Conservation (phyloP, 1,140 invertebrate species). For the Asbolus verrucosus region DNA sequence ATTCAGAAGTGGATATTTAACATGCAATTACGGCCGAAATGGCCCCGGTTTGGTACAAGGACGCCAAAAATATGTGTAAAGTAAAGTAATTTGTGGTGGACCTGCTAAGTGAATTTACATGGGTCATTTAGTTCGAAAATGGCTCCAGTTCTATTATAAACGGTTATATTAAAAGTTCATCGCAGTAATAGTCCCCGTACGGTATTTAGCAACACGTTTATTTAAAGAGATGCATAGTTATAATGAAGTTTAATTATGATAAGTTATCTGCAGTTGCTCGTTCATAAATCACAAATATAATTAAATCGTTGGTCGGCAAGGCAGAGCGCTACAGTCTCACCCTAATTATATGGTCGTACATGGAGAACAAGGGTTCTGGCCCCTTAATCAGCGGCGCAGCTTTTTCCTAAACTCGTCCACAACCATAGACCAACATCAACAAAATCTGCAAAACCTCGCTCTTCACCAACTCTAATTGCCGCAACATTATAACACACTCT, state of each 20-base stretch:
- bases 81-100: conserved; percentile 17
- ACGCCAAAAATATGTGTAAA: conserved; percentile 10
- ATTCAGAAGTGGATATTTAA: not conserved
- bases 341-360: conserved; percentile 54
- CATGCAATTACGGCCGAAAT: not conserved
- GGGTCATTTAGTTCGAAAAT: conserved; percentile 42
- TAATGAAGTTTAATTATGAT: conserved; percentile 55
- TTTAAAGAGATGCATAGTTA: conserved; percentile 51
- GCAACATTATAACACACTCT: too few relatives aligned
- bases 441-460: too few relatives aligned
- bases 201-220: conserved; percentile 51
- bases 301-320: conserved; percentile 56
- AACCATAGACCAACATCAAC: too few relatives aligned
- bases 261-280: conserved; percentile 53
- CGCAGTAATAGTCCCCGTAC: conserved; percentile 45
- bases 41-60: too few relatives aligned
- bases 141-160: conserved; percentile 45
- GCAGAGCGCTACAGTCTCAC: conserved; percentile 49
- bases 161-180: conserved; percentile 52
- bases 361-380: conserved; percentile 37
- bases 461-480: conserved; percentile 8
- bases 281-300: conserved; percentile 59
- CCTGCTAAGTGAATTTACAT: conserved; percentile 48
- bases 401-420: conserved; percentile 6
- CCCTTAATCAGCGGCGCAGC: conserved; percentile 24